Evolutionary conservation across 1,140 invertebrate species (phyloP).

Genomic region (Philopotamus ludificatus): DNA sequence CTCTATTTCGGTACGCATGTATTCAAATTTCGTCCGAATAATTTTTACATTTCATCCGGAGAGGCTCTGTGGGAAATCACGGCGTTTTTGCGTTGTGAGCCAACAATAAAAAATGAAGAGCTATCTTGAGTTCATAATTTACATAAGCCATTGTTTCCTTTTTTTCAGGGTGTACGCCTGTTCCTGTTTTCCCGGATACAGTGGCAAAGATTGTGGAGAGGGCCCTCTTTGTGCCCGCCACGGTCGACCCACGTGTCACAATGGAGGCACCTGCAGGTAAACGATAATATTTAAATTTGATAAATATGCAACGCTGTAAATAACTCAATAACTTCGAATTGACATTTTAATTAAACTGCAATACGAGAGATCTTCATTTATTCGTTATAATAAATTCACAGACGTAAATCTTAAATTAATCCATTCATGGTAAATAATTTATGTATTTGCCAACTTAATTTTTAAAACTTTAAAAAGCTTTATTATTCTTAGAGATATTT

Average conservation of each 20-base stretch:
- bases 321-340: neutral
- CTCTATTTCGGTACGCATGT: no score
- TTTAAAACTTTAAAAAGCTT: no score
- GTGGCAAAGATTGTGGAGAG: constrained; percentile 67
- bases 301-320: neutral
- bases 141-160: constrained; percentile 5
- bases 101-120: neutral
- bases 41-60: no score
- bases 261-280: constrained; percentile 77
- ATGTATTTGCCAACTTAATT: no score
- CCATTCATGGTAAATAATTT: no score
- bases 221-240: constrained; percentile 69
- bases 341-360: neutral
- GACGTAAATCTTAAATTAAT: no score
- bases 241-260: constrained; percentile 67
- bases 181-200: constrained; percentile 72
- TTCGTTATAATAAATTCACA: no score
- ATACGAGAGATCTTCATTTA: neutral
- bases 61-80: neutral
- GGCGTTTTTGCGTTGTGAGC: neutral
- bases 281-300: no score
- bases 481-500: no score
- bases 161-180: constrained; percentile 65
- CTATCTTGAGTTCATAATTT: constrained; percentile 8
- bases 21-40: no score